A percentile compares a stretch with the other conserved stretches of the same genome.
Conservation (phyloP, 2,113 vertebrate species). For the Saccopteryx bilineata region DNA sequence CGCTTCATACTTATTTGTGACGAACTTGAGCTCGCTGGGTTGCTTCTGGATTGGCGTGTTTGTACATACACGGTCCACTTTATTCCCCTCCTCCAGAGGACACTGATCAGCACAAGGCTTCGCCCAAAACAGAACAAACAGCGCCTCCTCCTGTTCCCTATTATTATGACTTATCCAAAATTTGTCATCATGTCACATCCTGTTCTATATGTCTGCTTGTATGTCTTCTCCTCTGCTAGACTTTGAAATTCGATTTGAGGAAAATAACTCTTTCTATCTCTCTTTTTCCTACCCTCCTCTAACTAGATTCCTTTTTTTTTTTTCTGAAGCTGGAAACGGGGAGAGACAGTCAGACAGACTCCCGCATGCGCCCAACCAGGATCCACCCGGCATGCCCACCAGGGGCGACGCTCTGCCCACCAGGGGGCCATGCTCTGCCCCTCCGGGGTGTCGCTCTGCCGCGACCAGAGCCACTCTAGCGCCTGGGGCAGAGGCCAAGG, state of each 20-base stretch:
- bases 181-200: not conserved
- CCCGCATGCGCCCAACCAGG: too few relatives aligned
- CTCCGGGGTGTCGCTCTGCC: too few relatives aligned
- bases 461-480: too few relatives aligned
- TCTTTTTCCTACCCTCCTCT: not conserved
- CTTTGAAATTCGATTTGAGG: not conserved
- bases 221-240: not conserved
- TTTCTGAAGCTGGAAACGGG: too few relatives aligned
- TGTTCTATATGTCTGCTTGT: not conserved
- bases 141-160: not conserved
- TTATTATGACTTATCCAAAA: not conserved
- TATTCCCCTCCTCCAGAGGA: not conserved
- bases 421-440: too few relatives aligned
- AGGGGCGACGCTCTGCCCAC: too few relatives aligned
- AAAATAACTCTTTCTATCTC: not conserved
- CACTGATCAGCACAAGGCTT: not conserved
- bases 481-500: too few relatives aligned
- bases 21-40: not conserved
- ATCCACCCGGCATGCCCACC: too few relatives aligned
- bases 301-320: not conserved
- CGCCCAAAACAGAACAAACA: not conserved
- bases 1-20: not conserved
- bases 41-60: not conserved
- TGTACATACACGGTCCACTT: not conserved
- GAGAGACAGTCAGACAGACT: too few relatives aligned